A percentile compares a stretch with the other conserved stretches of the same genome.
These are phyloP conservation scores for Malacoraja senta DNA, from an alignment of 2,797 vertebrate species.

Conservation along the genomic window DNA sequence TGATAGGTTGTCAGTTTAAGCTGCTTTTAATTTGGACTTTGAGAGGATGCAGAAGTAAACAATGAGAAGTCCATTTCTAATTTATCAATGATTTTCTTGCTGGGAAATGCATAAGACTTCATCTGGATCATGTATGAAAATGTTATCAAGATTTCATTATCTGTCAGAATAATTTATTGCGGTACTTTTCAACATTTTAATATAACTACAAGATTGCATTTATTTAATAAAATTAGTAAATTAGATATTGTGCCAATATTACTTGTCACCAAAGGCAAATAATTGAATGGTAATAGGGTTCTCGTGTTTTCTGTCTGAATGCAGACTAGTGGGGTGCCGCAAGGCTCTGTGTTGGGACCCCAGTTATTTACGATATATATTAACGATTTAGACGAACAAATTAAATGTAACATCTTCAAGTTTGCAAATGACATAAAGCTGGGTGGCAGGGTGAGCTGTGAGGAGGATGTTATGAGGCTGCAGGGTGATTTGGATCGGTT, in stretches of 20 bases:
- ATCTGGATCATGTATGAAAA: background rate
- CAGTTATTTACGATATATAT: no score
- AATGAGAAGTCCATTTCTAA: background rate
- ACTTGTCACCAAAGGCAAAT: background rate
- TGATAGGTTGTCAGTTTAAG: background rate
- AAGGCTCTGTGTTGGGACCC: no score
- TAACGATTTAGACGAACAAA: no score
- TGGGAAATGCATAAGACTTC: background rate
- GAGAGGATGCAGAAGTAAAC: background rate
- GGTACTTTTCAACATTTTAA: background rate
- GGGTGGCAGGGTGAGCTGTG: no score
- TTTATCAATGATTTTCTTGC: background rate
- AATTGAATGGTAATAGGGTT: background rate
- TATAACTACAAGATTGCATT: background rate
- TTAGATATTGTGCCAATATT: background rate
- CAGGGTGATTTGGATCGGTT: no score
- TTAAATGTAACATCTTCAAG: no score
- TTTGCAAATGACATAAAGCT: no score
- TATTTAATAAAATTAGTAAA: background rate
- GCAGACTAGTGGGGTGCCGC: no score
- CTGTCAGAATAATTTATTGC: background rate
- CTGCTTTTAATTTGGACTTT: background rate
- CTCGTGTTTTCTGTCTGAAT: no score
- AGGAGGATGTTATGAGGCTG: no score
- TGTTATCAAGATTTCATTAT: background rate